These are phyloP conservation scores for Graptemys geographica DNA, from an alignment of 2,797 vertebrate species.

Conservation along the genomic window DNA sequence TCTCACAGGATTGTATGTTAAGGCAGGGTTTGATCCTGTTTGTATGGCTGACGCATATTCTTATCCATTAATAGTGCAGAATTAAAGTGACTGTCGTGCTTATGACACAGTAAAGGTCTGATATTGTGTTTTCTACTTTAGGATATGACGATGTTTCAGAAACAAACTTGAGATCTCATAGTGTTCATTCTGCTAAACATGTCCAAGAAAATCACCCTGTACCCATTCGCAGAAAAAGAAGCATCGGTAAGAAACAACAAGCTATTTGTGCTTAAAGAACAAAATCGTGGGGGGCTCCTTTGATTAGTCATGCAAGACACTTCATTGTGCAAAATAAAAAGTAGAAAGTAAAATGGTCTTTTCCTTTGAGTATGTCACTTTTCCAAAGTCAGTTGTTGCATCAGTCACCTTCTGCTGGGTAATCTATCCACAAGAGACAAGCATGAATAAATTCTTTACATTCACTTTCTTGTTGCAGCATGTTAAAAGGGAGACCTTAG, in stretches of 20 bases:
- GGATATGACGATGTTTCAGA: slow-evolving; percentile 89
- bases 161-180: slow-evolving; percentile 86
- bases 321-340: slow-evolving; percentile 40
- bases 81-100: rapidly evolving
- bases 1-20: neutral
- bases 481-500: slow-evolving; percentile 77
- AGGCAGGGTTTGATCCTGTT: neutral
- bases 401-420: slow-evolving; percentile 63
- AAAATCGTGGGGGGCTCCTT: slow-evolving; percentile 43
- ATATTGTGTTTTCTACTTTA: slow-evolving; percentile 54
- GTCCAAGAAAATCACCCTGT: slow-evolving; percentile 89
- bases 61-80: neutral
- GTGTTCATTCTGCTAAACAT: slow-evolving; percentile 86
- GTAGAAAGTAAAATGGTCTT: slow-evolving; percentile 41
- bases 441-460: slow-evolving; percentile 88
- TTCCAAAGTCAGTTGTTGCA: slow-evolving; percentile 16
- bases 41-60: neutral
- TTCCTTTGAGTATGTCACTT: slow-evolving; percentile 52
- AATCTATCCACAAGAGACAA: slow-evolving; percentile 72
- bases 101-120: slow-evolving; percentile 12
- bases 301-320: slow-evolving; percentile 54
- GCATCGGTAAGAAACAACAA: slow-evolving; percentile 87
- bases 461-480: slow-evolving; percentile 90
- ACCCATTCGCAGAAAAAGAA: slow-evolving; percentile 92
- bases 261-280: slow-evolving; percentile 19